phyloP scores from a whole-genome alignment of 2,113 vertebrate genomes.

The Hypanus sabinus region DNA sequence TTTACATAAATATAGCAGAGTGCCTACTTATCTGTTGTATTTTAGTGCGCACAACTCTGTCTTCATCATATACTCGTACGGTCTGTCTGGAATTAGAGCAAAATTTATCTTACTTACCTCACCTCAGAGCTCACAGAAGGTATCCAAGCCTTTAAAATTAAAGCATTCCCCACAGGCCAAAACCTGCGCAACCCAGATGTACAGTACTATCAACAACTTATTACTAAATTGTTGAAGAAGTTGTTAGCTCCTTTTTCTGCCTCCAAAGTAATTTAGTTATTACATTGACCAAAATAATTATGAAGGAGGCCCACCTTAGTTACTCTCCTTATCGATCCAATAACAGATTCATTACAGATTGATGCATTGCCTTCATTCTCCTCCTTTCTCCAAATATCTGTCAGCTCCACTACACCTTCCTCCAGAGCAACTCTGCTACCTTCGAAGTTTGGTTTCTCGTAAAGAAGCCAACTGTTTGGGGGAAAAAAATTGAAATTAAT shows the following conservation, averaged over 20 bases:
- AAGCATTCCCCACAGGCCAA: not conserved
- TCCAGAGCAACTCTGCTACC: conserved; percentile 77
- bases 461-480: conserved; percentile 80
- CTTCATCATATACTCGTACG: not conserved
- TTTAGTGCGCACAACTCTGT: not conserved
- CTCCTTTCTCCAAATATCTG: conserved; percentile 71
- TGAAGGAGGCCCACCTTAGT: conserved; percentile 68
- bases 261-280: not conserved
- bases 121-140: not conserved
- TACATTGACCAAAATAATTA: not conserved
- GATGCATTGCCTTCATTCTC: conserved; percentile 50
- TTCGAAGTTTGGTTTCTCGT: conserved; percentile 86
- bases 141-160: not conserved
- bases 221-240: not conserved
- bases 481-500: conserved; percentile 40
- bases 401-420: conserved; percentile 76
- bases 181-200: not conserved
- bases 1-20: too few species aligned
- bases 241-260: not conserved
- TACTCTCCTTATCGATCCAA: conserved; percentile 80
- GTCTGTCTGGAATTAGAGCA: not conserved
- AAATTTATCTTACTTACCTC: not conserved
- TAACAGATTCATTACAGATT: conserved; percentile 59
- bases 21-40: too few species aligned
- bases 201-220: not conserved